These are phyloP conservation scores for Drosophila bifasciata DNA, from an alignment of 1,140 invertebrate species.

Conservation along the genomic window DNA sequence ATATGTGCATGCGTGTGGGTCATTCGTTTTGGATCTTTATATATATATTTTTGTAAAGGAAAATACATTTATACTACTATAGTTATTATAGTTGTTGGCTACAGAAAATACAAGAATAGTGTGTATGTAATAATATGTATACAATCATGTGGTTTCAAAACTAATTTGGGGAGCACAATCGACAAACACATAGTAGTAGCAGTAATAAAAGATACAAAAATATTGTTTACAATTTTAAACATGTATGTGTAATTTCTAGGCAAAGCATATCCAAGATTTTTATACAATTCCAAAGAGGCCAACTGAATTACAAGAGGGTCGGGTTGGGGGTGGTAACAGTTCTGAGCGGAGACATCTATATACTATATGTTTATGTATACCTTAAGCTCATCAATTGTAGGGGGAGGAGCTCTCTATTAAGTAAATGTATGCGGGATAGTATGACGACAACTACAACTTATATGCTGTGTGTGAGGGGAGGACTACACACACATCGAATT, in stretches of 20 bases:
- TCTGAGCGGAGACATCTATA: conserved; percentile 33
- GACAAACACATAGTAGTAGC: conserved; percentile 50
- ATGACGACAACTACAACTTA: conserved; percentile 42
- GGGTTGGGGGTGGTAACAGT: conserved; percentile 16
- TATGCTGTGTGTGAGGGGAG: conserved; percentile 24
- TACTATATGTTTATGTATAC: conserved; percentile 55
- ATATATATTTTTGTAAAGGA: conserved; percentile 81
- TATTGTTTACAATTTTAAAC: conserved; percentile 57
- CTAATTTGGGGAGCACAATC: conserved; percentile 46
- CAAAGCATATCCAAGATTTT: conserved; percentile 27
- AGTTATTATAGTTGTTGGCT: too few species aligned
- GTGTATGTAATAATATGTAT: conserved; percentile 67
- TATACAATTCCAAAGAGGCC: conserved; percentile 49
- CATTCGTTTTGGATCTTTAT: conserved; percentile 62
- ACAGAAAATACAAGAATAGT: conserved; percentile 61
- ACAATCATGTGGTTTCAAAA: conserved; percentile 62
- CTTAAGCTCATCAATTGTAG: conserved; percentile 45
- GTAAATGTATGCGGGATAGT: conserved; percentile 44
- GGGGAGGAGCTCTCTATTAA: conserved; percentile 47
- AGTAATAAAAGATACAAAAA: conserved; percentile 60
- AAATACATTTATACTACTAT: conserved; percentile 73
- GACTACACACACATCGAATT: conserved; percentile 34
- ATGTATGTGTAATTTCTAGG: conserved; percentile 39
- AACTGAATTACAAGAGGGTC: conserved; percentile 14
- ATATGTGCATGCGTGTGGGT: conserved; percentile 8